Evolutionary conservation across 2,797 vertebrate species (phyloP).

Genomic region (Bryconaethiops microstoma): DNA sequence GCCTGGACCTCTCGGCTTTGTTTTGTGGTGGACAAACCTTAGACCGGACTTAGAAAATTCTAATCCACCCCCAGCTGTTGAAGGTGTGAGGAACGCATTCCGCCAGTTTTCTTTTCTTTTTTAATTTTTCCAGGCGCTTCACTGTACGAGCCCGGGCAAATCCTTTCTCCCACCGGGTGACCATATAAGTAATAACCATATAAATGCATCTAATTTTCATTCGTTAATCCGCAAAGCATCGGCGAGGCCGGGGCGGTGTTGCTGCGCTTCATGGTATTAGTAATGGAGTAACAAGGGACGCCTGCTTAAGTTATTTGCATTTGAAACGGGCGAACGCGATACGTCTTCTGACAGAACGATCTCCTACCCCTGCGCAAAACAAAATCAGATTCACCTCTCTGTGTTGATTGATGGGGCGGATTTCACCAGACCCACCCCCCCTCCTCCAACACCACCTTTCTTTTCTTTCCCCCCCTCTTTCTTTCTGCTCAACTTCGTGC

Average conservation of each 20-base stretch:
- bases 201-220: conserved; percentile 81
- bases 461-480: not conserved
- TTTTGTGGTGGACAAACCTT: conserved; percentile 42
- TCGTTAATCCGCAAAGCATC: conserved; percentile 79
- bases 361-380: conserved; percentile 42
- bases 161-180: conserved; percentile 48
- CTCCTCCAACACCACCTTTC: not conserved
- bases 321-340: conserved; percentile 66
- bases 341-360: conserved; percentile 49
- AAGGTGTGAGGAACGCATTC: conserved; percentile 51
- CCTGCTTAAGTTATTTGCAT: conserved; percentile 82
- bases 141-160: conserved; percentile 48
- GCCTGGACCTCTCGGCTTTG: conserved; percentile 13
- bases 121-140: not conserved
- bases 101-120: conserved; percentile 24
- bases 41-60: conserved; percentile 46
- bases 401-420: conserved; percentile 15
- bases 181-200: conserved; percentile 75
- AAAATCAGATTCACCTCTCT: conserved; percentile 41
- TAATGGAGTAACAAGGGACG: conserved; percentile 77
- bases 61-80: conserved; percentile 49
- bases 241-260: conserved; percentile 68
- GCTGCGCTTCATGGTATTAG: conserved; percentile 78
- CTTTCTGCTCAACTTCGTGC: not conserved
- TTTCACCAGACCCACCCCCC: not conserved